These are phyloP conservation scores for Leucopsar rothschildi DNA, from an alignment of 2,113 vertebrate species.

Conservation along the genomic window DNA sequence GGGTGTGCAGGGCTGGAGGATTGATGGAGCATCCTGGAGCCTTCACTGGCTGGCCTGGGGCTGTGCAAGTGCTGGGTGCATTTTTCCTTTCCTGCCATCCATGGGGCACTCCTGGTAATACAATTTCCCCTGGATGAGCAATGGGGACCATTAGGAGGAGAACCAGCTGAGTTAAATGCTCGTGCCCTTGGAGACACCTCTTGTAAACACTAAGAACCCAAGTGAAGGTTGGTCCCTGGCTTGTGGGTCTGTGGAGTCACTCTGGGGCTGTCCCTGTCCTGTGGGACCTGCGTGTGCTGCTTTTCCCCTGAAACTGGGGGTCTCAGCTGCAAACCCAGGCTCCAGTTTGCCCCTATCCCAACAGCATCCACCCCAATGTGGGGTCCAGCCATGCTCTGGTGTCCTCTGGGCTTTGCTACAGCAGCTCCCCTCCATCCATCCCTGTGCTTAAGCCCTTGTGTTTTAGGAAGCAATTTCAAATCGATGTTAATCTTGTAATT, in stretches of 20 bases:
- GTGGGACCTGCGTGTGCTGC: background rate
- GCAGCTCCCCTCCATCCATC: background rate
- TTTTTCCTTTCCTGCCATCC: background rate
- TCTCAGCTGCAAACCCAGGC: background rate
- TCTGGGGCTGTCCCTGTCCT: background rate
- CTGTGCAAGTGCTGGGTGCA: accelerated
- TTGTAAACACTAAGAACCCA: background rate
- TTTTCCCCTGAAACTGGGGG: background rate
- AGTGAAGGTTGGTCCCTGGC: background rate
- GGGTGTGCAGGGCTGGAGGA: background rate
- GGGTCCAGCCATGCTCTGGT: accelerated
- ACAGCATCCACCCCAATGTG: background rate
- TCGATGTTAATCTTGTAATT: constrained; percentile 34
- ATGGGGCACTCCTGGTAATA: accelerated
- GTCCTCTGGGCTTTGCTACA: background rate
- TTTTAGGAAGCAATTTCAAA: constrained; percentile 30
- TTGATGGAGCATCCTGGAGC: background rate
- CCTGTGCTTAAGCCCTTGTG: background rate
- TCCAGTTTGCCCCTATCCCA: background rate
- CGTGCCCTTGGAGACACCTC: accelerated
- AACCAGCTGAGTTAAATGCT: background rate
- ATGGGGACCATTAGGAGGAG: accelerated
- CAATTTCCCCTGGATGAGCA: background rate
- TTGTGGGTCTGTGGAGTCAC: accelerated
- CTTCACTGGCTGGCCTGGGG: background rate